Evolutionary conservation across 2,888 invertebrate species (phyloP), one percentile per base, ranked within the genome.

Genomic region (Spodoptera littoralis): DNA sequence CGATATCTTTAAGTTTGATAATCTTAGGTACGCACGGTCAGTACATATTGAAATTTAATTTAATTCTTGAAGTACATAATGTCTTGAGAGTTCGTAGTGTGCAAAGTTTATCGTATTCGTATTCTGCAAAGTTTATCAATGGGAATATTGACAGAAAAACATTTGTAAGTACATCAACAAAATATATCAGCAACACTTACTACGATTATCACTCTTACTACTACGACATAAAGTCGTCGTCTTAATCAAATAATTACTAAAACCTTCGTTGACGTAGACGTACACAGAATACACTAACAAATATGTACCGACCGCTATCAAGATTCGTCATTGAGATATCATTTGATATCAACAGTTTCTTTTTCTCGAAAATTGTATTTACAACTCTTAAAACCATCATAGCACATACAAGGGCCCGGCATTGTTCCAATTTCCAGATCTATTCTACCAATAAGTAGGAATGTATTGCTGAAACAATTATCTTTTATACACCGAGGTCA

Each of bases 361-460:
- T 71, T 70, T 49, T 58, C 54, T 55, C 45, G 11, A 70, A 68
- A 75, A 43, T 52, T 52, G 42, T 53, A 60, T 48, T 56, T 45
- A 41, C 11, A 43, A 24, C 11, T 54, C 18, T 50, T 46, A 63
- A 55, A 57, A 27, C 57, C 49, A 30, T 52, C 53, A 45, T 24
- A 51, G 24, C 53, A 56, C 49, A 52, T 65, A 58, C 65, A 58
- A 56, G 58, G 52, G 52, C 46, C 53, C 27, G 52, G 46, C 46
- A 69, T 61, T 41, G 46, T 47, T 48, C 55, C 42, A 63, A 56
- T 55, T 42, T 51, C 57, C 61, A 60, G 60, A 65, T 76, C 63
- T 74, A 76, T 58, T 53, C 57, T 74, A 69, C 49, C 51, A 68
- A 60, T 30, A 52, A 67, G 45, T 57, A 73, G 74, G 74, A 75